A percentile compares a stretch with the other conserved stretches of the same genome.
These are phyloP conservation scores for Ctenomys sociabilis DNA, from an alignment of 2,113 vertebrate species.

Conservation along the genomic window DNA sequence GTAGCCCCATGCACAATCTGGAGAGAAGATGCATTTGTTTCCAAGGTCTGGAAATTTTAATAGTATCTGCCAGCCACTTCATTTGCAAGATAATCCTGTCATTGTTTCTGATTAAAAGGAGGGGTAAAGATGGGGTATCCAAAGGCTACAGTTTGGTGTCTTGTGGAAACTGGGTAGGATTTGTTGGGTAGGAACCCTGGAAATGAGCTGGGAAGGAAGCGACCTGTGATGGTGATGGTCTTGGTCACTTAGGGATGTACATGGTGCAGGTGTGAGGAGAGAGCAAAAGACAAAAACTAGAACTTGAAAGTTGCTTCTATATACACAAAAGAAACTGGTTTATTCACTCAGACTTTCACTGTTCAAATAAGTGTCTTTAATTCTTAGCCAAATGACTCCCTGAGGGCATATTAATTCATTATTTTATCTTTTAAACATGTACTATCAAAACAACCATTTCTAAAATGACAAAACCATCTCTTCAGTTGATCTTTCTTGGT, in stretches of 20 bases:
- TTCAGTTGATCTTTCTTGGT: background rate
- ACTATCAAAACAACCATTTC: slow-evolving; percentile 23
- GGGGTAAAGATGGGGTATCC: background rate
- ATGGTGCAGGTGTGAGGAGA: slow-evolving; percentile 9
- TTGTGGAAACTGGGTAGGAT: slow-evolving; percentile 52
- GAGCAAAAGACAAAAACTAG: background rate
- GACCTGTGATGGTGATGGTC: background rate
- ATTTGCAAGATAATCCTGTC: slow-evolving; percentile 75
- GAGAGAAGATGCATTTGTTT: slow-evolving; percentile 46
- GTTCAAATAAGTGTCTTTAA: slow-evolving; percentile 60
- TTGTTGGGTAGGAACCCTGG: background rate
- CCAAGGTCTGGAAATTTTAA: slow-evolving; percentile 74
- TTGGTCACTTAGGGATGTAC: background rate
- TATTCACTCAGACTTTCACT: slow-evolving; percentile 59
- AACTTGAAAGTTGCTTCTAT: background rate
- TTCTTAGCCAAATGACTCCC: slow-evolving; percentile 53
- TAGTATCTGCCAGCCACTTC: slow-evolving; percentile 73
- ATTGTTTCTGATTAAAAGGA: slow-evolving; percentile 61
- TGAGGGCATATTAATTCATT: slow-evolving; percentile 13
- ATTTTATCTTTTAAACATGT: slow-evolving; percentile 65
- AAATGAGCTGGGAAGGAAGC: background rate
- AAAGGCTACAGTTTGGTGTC: slow-evolving; percentile 2
- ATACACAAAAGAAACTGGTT: slow-evolving; percentile 21
- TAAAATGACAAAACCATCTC: slow-evolving; percentile 33
- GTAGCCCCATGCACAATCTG: slow-evolving; percentile 69